Conservation (phyloP, 2,797 vertebrate species). For the Heliangelus exortis region DNA sequence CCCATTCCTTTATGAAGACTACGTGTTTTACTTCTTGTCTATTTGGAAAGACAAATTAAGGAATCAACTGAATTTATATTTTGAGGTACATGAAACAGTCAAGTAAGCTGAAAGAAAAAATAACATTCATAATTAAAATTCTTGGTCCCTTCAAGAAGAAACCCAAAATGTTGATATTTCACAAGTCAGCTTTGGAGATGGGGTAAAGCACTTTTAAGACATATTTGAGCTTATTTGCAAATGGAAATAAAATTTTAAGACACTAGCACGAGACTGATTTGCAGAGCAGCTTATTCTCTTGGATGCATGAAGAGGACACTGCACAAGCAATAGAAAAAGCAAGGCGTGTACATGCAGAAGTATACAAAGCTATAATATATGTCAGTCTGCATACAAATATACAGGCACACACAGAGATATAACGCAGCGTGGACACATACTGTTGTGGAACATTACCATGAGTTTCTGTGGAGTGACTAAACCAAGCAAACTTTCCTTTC, state of each 20-base stretch:
- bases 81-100: neutral
- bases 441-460: slow-evolving; percentile 78
- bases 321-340: slow-evolving; percentile 12
- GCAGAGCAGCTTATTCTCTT: slow-evolving; percentile 7
- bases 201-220: slow-evolving; percentile 21
- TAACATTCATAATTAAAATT: neutral
- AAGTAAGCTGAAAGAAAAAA: slow-evolving; percentile 3
- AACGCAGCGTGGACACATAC: slow-evolving; percentile 22
- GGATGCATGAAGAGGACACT: slow-evolving; percentile 5
- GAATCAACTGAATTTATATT: neutral
- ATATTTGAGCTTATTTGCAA: slow-evolving; percentile 26
- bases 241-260: slow-evolving; percentile 9
- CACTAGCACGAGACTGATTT: neutral
- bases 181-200: neutral
- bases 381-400: neutral
- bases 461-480: slow-evolving; percentile 85
- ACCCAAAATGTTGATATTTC: neutral
- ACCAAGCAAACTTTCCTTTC: slow-evolving; percentile 85
- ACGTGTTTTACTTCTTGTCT: neutral
- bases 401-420: neutral
- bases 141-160: neutral
- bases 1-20: neutral
- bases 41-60: neutral
- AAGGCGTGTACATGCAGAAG: neutral
- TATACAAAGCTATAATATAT: neutral